Evolutionary conservation across 2,888 invertebrate genomes (phyloP).

Genomic region (Thereva unica): DNA sequence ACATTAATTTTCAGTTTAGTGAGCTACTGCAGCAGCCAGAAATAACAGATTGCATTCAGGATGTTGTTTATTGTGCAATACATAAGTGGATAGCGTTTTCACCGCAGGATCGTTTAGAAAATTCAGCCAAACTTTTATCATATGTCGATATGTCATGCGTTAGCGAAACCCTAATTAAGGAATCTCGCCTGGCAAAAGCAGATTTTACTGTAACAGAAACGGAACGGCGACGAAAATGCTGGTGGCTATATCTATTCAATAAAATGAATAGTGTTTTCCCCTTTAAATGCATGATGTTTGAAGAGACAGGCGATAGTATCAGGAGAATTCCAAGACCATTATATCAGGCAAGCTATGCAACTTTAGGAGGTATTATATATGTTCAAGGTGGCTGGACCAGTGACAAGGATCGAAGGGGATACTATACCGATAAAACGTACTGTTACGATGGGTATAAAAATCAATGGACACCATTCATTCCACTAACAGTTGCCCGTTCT

Average conservation of each 20-base stretch:
- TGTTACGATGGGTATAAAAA: conserved; percentile 38
- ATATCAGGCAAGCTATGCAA: conserved; percentile 37
- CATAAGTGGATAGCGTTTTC: conserved; percentile 41
- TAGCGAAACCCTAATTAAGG: conserved; percentile 36
- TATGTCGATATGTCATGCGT: conserved; percentile 34
- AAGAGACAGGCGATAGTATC: conserved; percentile 22
- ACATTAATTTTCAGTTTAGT: conserved; percentile 33
- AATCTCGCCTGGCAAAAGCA: neutral
- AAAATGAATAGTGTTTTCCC: conserved; percentile 23
- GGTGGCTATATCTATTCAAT: neutral
- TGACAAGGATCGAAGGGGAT: neutral
- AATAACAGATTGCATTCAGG: conserved; percentile 20
- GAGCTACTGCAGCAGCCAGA: conserved; percentile 14
- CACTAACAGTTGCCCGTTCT: conserved; percentile 40
- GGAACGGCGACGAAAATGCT: too few relatives aligned
- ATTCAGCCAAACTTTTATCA: conserved; percentile 37
- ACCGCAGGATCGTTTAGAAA: conserved; percentile 27
- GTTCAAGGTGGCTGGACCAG: conserved; percentile 42
- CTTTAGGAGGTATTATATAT: conserved; percentile 40
- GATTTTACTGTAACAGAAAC: too few relatives aligned
- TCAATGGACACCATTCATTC: conserved; percentile 41
- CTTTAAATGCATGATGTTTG: conserved; percentile 27
- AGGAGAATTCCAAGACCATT: neutral
- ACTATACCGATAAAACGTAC: conserved; percentile 25
- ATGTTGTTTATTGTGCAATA: conserved; percentile 32